These are phyloP conservation scores for Pluvianellus socialis DNA, from an alignment of 2,113 vertebrate species.

Conservation along the genomic window DNA sequence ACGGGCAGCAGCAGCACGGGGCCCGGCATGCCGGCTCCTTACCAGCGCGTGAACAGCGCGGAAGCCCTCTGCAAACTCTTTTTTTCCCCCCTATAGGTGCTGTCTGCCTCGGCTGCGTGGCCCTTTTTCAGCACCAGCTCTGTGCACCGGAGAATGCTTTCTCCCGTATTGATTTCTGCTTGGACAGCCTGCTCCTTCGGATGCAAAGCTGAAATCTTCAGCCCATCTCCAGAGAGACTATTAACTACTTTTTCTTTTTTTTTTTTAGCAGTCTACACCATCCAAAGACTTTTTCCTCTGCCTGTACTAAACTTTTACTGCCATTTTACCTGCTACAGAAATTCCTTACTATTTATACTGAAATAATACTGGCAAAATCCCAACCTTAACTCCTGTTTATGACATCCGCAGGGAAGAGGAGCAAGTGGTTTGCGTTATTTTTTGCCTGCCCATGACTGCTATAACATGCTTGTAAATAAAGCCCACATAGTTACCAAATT, in stretches of 20 bases:
- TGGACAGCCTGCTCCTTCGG: neutral
- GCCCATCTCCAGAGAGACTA: neutral
- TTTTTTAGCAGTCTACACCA: neutral
- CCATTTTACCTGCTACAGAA: neutral
- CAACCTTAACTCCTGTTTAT: neutral
- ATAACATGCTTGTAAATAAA: neutral
- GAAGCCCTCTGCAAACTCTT: neutral
- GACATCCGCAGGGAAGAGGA: neutral
- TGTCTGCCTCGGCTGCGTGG: neutral
- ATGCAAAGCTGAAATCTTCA: neutral
- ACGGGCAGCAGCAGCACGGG: neutral
- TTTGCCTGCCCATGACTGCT: neutral
- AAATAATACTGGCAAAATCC: neutral
- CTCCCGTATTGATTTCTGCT: neutral
- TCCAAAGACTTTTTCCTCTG: neutral
- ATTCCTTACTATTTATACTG: neutral
- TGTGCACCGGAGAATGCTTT: neutral
- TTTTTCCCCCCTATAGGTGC: neutral
- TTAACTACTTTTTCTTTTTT: neutral
- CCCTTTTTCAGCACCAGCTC: neutral
- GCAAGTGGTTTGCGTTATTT: neutral
- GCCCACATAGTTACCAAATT: neutral
- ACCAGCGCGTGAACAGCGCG: fast-evolving
- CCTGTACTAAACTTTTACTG: neutral
- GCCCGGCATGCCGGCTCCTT: neutral